phyloP scores from a whole-genome alignment of 2,113 vertebrate genomes.

The Aptenodytes forsteri region DNA sequence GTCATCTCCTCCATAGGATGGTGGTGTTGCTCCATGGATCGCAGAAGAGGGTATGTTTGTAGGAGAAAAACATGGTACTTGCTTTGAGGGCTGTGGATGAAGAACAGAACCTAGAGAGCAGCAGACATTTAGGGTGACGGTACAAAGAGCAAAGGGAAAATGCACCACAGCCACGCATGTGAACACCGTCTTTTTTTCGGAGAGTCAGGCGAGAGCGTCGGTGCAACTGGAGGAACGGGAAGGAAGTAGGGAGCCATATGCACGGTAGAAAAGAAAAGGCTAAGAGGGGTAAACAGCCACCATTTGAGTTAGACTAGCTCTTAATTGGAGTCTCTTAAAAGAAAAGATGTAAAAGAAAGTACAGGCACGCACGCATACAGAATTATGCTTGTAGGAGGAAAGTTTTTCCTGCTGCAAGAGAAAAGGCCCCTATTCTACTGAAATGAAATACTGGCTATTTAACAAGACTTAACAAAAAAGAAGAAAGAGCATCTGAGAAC shows the following conservation, averaged over 20 bases:
- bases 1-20: neutral
- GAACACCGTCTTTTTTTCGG: neutral
- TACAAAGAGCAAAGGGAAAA: neutral
- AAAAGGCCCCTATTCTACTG: conserved; percentile 49
- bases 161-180: fast-evolving
- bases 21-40: neutral
- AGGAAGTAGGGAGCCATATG: neutral
- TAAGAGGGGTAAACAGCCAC: neutral
- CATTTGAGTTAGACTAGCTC: neutral
- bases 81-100: neutral
- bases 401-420: conserved; percentile 36
- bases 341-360: conserved; percentile 10
- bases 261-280: neutral
- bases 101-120: neutral
- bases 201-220: fast-evolving
- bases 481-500: conserved; percentile 21
- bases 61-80: neutral
- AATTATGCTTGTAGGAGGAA: conserved; percentile 7
- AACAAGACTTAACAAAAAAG: conserved; percentile 34
- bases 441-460: conserved; percentile 46
- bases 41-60: neutral
- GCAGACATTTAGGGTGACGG: fast-evolving
- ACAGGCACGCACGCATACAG: neutral
- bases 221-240: neutral
- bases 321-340: neutral